Conservation (phyloP, 2,113 vertebrate genomes). For the Pontoporia blainvillei region DNA sequence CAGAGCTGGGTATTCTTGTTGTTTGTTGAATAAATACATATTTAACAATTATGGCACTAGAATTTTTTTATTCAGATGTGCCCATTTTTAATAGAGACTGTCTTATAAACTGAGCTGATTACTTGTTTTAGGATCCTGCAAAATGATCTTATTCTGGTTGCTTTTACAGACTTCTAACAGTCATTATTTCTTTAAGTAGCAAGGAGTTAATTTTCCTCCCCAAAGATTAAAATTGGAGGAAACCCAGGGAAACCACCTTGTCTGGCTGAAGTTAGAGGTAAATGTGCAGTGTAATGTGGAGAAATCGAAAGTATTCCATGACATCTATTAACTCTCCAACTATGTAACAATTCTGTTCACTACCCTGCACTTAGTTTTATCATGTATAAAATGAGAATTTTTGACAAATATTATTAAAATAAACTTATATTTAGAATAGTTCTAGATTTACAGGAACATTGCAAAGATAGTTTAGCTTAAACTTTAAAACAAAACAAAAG, state of each 20-base stretch:
- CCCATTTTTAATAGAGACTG: background rate
- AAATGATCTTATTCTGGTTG: background rate
- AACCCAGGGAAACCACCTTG: background rate
- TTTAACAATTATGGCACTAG: background rate
- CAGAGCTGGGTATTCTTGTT: background rate
- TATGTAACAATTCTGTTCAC: background rate
- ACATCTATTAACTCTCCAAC: background rate
- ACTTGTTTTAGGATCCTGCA: background rate
- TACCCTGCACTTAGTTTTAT: background rate
- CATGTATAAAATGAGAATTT: background rate
- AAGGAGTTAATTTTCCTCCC: background rate
- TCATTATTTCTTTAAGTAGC: background rate
- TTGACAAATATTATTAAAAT: background rate
- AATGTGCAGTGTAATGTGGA: background rate
- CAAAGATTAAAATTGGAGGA: background rate
- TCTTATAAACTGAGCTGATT: background rate
- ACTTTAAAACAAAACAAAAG: background rate
- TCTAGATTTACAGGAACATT: background rate
- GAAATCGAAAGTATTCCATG: background rate
- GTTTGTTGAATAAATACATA: background rate
- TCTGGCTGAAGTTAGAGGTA: background rate
- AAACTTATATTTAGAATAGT: background rate
- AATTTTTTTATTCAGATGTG: background rate
- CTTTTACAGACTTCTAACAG: background rate
- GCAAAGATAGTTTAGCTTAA: background rate